Evolutionary conservation across 2,113 vertebrate genomes (phyloP).

Genomic region (Sterna hirundo): DNA sequence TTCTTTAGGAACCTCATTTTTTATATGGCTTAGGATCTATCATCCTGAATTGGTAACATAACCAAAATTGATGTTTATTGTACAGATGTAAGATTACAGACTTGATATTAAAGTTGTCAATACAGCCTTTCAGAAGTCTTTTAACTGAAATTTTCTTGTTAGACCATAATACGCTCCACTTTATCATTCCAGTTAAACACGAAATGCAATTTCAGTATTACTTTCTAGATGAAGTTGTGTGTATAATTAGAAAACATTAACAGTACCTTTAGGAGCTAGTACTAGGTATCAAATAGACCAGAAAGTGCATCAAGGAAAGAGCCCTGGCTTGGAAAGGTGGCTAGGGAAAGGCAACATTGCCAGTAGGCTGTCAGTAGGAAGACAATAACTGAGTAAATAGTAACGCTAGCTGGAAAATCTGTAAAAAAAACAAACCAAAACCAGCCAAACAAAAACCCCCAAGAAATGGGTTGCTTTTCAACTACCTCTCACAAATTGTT

Average conservation of each 20-base stretch:
- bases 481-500: background rate
- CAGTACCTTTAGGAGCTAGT: background rate
- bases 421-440: background rate
- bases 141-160: background rate
- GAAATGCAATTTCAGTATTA: background rate
- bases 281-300: background rate
- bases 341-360: background rate
- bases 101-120: background rate
- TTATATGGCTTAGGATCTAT: background rate
- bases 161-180: background rate
- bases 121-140: background rate
- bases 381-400: background rate
- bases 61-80: conserved; percentile 6
- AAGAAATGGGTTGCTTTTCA: background rate
- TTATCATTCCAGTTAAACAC: background rate
- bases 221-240: background rate
- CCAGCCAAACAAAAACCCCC: too few species aligned
- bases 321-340: background rate
- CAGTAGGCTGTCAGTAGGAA: background rate
- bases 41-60: background rate
- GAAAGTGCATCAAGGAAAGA: background rate
- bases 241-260: background rate
- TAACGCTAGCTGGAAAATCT: background rate
- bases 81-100: background rate
- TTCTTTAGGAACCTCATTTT: background rate